Conservation (phyloP, 2,797 vertebrate genomes). For the Sternarchorhynchus goeldii region DNA sequence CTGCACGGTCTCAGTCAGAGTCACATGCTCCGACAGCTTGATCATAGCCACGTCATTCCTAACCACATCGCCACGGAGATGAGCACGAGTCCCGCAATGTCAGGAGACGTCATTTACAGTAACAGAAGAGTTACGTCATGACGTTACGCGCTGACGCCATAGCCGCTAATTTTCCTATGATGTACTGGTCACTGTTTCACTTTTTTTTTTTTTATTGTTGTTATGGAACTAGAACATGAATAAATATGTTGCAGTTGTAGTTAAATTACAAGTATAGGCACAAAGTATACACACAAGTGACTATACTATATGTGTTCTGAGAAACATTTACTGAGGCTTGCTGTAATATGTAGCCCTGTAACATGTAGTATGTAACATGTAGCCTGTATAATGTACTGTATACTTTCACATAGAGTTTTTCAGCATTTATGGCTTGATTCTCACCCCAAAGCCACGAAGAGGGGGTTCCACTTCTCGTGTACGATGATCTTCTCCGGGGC, state of each 20-base stretch:
- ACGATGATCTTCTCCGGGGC: slow-evolving; percentile 75
- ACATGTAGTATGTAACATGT: no score
- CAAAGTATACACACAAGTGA: no score
- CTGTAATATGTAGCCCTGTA: neutral
- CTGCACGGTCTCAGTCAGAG: slow-evolving; percentile 72
- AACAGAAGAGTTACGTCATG: neutral
- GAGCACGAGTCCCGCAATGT: neutral
- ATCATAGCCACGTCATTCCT: slow-evolving; percentile 81
- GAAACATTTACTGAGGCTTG: neutral
- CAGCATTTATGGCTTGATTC: neutral
- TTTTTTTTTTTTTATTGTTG: no score
- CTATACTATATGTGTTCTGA: no score
- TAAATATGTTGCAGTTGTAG: no score
- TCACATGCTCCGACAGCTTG: slow-evolving; percentile 77
- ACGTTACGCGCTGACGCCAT: neutral
- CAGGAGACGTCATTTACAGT: neutral
- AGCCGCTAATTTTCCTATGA: no score
- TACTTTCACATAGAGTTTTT: neutral
- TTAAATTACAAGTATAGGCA: no score
- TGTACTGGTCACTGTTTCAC: no score
- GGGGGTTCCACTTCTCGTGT: slow-evolving; percentile 77
- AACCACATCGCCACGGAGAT: slow-evolving; percentile 15
- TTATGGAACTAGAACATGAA: no score
- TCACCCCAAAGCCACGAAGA: slow-evolving; percentile 76
- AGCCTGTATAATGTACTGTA: neutral